These are phyloP conservation scores for Malacoraja senta DNA, from an alignment of 2,797 vertebrate genomes.

Conservation along the genomic window DNA sequence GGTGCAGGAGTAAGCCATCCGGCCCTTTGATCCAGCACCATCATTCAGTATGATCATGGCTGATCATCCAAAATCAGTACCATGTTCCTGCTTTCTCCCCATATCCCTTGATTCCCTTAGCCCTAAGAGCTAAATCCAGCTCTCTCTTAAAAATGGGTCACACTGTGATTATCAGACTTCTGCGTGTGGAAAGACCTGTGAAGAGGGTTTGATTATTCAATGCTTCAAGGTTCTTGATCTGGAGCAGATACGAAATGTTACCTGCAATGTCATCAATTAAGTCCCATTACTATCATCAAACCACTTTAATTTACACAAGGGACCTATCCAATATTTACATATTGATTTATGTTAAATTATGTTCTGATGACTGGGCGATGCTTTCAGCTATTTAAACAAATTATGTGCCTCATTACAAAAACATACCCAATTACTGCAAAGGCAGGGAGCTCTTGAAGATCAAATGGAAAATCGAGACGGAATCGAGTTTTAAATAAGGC, in stretches of 20 bases:
- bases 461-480: conserved; percentile 89
- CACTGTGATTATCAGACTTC: not conserved
- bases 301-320: not conserved
- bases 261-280: not conserved
- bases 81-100: too few species aligned
- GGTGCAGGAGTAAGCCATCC: not conserved
- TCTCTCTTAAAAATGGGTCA: not conserved
- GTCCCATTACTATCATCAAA: not conserved
- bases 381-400: not conserved
- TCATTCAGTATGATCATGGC: too few species aligned
- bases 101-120: too few species aligned
- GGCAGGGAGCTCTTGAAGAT: conserved; percentile 90
- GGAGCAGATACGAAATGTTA: not conserved
- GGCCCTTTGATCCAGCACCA: not conserved
- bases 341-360: not conserved
- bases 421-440: conserved; percentile 91
- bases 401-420: not conserved
- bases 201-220: not conserved
- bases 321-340: not conserved
- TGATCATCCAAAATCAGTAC: too few species aligned
- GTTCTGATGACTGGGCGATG: not conserved
- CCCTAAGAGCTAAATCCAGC: too few species aligned
- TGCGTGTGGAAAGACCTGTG: not conserved
- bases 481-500: conserved; percentile 94
- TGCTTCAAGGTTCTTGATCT: not conserved